Evolutionary conservation across 2,888 invertebrate genomes (phyloP).

Genomic region (Halocaridina rubra): DNA sequence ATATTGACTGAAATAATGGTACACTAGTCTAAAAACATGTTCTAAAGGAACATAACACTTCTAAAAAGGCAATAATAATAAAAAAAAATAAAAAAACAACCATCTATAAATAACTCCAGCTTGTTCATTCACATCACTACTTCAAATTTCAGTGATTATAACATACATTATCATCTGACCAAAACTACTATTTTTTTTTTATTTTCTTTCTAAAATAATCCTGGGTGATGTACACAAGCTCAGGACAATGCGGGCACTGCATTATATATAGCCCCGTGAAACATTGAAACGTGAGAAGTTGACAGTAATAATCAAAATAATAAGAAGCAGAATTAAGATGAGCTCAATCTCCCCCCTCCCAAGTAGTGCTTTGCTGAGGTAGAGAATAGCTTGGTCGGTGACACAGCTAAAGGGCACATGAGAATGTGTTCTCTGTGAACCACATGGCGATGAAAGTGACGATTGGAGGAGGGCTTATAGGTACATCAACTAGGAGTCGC

Average conservation of each 20-base stretch:
- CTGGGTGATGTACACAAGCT: not conserved
- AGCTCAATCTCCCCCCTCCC: too few species aligned
- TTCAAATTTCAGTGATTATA: not conserved
- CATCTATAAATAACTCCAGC: not conserved
- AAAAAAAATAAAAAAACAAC: too few species aligned
- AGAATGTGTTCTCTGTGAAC: not conserved
- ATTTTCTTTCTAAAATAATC: too few species aligned
- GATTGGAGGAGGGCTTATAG: too few species aligned
- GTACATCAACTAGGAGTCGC: not conserved
- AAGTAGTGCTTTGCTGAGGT: not conserved
- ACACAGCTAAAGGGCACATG: not conserved
- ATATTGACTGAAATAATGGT: constrained; percentile 6
- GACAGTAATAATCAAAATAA: too few species aligned
- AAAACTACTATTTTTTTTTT: too few species aligned
- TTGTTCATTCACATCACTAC: not conserved
- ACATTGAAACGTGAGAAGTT: too few species aligned
- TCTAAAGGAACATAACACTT: not conserved
- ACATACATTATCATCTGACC: not conserved
- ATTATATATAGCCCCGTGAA: too few species aligned
- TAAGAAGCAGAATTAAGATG: too few species aligned
- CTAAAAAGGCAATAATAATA: not conserved
- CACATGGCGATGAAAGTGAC: too few species aligned
- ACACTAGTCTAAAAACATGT: not conserved
- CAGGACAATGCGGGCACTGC: too few species aligned
- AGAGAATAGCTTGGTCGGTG: not conserved